Conservation (phyloP, 2,113 vertebrate species). For the Pteropus alecto region DNA sequence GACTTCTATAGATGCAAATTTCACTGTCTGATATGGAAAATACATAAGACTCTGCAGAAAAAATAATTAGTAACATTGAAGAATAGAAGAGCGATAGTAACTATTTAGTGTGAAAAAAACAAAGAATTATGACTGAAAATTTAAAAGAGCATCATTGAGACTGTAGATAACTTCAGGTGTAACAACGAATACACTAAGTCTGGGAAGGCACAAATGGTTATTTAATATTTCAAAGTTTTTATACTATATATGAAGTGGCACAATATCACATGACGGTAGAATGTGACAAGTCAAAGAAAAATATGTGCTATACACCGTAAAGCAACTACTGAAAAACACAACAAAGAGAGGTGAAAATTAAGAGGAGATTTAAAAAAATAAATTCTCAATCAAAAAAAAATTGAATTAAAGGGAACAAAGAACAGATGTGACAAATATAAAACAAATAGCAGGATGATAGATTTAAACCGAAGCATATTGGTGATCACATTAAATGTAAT, state of each 20-base stretch:
- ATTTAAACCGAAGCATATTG: background rate
- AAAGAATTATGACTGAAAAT: background rate
- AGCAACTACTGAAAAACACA: background rate
- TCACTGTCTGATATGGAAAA: background rate
- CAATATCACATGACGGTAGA: background rate
- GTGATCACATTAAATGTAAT: background rate
- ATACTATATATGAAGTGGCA: background rate
- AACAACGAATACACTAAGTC: background rate
- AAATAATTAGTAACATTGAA: background rate
- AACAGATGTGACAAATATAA: background rate
- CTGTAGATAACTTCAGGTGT: background rate
- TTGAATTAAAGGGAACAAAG: background rate
- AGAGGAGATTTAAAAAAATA: background rate
- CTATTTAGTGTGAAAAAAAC: background rate
- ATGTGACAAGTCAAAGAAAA: background rate
- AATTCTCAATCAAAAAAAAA: background rate
- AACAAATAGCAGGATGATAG: background rate
- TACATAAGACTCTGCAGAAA: background rate
- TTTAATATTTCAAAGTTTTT: background rate
- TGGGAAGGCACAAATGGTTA: background rate
- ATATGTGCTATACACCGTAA: background rate
- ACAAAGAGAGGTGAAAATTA: background rate
- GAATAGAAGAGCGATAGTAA: background rate
- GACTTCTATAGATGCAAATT: background rate
- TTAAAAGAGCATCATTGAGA: background rate